phyloP scores from a whole-genome alignment of 53 echinoderm and acorn worm species.

The Astropecten irregularis region DNA sequence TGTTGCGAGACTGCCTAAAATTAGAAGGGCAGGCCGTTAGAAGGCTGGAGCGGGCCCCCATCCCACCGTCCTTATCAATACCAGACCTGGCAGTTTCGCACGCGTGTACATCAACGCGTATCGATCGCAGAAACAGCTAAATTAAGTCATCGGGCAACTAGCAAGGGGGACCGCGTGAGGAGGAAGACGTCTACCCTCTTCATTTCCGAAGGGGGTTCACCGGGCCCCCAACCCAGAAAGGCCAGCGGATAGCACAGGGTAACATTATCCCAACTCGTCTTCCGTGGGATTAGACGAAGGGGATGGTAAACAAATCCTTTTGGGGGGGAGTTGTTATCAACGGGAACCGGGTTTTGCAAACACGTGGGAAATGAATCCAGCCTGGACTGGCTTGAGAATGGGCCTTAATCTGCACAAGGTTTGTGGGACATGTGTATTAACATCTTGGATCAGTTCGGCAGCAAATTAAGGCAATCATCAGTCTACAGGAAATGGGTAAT shows the following conservation, averaged over 20 bases:
- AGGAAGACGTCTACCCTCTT: conserved; percentile 44
- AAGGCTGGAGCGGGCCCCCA: too few species aligned
- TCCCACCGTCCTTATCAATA: conserved; percentile 9
- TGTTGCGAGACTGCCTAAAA: too few species aligned
- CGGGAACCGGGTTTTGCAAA: neutral
- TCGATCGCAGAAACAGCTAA: conserved; percentile 50
- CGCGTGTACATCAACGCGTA: conserved; percentile 53
- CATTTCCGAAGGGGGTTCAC: conserved; percentile 39
- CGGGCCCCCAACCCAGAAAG: conserved; percentile 39
- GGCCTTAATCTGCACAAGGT: conserved; percentile 17
- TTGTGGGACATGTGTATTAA: conserved; percentile 1
- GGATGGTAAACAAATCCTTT: conserved; percentile 36
- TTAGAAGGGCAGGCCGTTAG: too few species aligned
- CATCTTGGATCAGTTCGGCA: conserved; percentile 4
- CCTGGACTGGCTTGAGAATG: conserved; percentile 5
- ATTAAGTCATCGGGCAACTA: conserved; percentile 33
- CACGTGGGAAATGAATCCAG: conserved; percentile 38
- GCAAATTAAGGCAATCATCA: neutral
- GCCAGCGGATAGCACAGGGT: conserved; percentile 40
- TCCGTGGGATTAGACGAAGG: conserved; percentile 10
- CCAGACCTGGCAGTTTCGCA: conserved; percentile 5
- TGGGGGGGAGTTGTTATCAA: neutral
- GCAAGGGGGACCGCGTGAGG: neutral
- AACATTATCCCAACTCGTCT: conserved; percentile 28
- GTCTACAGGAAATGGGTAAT: neutral